These are phyloP conservation scores for Denticeps clupeoides DNA, from an alignment of 2,797 vertebrate genomes.

Conservation along the genomic window DNA sequence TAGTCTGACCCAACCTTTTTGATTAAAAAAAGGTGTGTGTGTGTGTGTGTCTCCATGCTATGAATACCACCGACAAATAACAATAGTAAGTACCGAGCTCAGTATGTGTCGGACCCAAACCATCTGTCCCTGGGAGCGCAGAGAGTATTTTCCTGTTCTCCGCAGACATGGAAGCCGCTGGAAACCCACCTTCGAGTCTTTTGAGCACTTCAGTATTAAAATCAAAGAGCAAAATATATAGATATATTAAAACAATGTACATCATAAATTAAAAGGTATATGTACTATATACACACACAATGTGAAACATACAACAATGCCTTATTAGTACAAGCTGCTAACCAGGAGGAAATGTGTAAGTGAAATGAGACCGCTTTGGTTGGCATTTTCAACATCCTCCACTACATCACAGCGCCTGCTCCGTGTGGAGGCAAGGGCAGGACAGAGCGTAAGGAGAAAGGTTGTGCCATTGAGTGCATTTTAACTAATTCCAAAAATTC, in stretches of 20 bases:
- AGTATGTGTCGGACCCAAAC: too few relatives aligned
- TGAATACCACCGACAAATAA: too few relatives aligned
- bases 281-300: not conserved
- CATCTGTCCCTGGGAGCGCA: too few relatives aligned
- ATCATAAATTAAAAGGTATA: not conserved
- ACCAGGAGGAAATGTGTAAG: conserved; percentile 2
- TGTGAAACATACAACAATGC: not conserved
- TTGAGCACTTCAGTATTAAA: not conserved
- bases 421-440: not conserved
- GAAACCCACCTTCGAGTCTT: not conserved
- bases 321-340: not conserved
- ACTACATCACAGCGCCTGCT: conserved; percentile 3
- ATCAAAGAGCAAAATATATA: not conserved
- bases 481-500: too few relatives aligned
- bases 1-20: too few relatives aligned
- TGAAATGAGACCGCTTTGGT: conserved; percentile 16
- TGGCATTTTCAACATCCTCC: conserved; percentile 12
- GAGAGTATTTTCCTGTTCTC: too few relatives aligned
- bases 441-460: conserved; percentile 12
- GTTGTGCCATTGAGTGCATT: conserved; percentile 1
- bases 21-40: too few relatives aligned
- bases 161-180: too few relatives aligned
- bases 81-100: too few relatives aligned
- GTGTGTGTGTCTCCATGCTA: too few relatives aligned
- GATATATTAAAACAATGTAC: conserved; percentile 1